Evolutionary conservation across 2,113 vertebrate species (phyloP).

Genomic region (Trematocara zebra): DNA sequence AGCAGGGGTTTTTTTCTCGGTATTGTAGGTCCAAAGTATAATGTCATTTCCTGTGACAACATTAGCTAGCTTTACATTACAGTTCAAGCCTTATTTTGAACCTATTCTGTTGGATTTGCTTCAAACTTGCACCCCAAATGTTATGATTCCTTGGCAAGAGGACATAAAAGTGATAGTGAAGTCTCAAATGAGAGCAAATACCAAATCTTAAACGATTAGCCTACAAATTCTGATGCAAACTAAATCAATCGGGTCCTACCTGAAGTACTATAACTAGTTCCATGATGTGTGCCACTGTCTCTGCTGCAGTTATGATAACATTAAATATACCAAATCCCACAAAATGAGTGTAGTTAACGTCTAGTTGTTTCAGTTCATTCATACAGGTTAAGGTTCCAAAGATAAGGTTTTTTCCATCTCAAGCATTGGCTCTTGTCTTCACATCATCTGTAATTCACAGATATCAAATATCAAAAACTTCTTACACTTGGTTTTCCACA

Average conservation of each 20-base stretch:
- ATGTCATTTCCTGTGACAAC: neutral
- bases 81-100: neutral
- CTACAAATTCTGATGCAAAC: neutral
- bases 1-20: fast-evolving
- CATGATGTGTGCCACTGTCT: neutral
- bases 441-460: neutral
- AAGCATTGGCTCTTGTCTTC: neutral
- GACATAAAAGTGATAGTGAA: neutral
- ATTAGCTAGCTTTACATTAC: neutral
- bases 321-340: neutral
- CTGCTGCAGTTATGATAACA: neutral
- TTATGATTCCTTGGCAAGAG: neutral
- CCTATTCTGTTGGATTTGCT: neutral
- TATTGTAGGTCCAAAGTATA: neutral
- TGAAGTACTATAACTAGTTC: neutral
- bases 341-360: neutral
- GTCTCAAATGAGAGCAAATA: neutral
- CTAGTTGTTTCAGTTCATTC: neutral
- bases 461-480: neutral
- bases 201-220: neutral
- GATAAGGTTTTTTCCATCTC: neutral
- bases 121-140: fast-evolving
- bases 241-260: neutral
- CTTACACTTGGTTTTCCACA: neutral
- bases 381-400: neutral